Base-by-base conservation (phyloP, 1,140 invertebrate genomes). In the Drosophila saltans region DNA sequence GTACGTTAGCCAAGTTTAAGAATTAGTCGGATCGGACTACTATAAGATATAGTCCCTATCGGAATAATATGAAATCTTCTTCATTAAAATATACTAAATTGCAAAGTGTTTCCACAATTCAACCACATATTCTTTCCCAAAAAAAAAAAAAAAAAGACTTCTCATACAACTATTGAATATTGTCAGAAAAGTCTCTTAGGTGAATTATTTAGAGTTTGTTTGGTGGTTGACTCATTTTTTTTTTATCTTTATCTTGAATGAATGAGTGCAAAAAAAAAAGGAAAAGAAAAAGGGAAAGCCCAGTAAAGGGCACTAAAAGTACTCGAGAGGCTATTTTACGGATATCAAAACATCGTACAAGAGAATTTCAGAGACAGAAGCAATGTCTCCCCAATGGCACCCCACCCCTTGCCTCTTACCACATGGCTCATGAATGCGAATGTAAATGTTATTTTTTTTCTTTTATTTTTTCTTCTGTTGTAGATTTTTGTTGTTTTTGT, bases 311-410 rank as follows among this genome's bases (percentile, higher is more conserved):
- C 41, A 66, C 72, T 60, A 48, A 58, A 75, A 80, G 73, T 69
- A 81, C 70, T 81, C 72, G 48, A 73, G 78, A 73, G 80, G 80
- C 80, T 82, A 82, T 81, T 82, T 82, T 78, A 78, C 66, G 78
- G 78, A 82, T 82, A 81, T 82, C 80, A 82, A 82, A 82, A 81
- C 74, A 55, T 75, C 56, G 81, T 82, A 80, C 71, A 71, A 72
- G 45, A 57, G 62, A 76, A 68, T 69, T 69, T 45, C 40, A 33
- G 21, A 30, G 66, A 55, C n/a, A 39, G 24, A 70, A 45, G 55
- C 52, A n/a, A 36, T 36, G 30, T 36, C 33, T 36, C 33, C 33
- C 33, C 33, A 36, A 36, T 10, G 30, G 3, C 70, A 56, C 55
- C 80, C 58, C 59, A 21, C 21, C 9, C 45, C 21, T 30, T 2